These are phyloP conservation scores for Thaumatotibia leucotreta DNA, from an alignment of 1,140 invertebrate genomes.

Conservation along the genomic window DNA sequence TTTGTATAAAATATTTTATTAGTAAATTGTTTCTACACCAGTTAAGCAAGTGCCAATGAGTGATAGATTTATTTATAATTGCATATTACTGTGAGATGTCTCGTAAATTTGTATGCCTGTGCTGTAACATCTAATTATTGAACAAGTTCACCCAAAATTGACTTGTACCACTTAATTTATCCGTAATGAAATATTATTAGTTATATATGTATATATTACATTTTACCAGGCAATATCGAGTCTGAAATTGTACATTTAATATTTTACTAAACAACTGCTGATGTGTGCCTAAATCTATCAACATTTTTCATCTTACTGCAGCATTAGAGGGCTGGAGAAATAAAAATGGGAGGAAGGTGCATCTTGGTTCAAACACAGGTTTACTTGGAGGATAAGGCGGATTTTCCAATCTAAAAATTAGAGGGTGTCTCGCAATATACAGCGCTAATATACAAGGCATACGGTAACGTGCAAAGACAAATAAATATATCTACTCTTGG, in stretches of 20 bases:
- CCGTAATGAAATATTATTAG: too few relatives aligned
- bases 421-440: neutral
- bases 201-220: too few relatives aligned
- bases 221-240: neutral
- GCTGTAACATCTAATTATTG: neutral
- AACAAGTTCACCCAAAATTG: neutral
- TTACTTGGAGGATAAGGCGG: neutral
- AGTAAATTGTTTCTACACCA: neutral
- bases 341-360: neutral
- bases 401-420: too few relatives aligned
- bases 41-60: neutral
- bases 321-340: neutral
- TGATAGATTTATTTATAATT: constrained; percentile 5
- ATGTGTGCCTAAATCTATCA: too few relatives aligned
- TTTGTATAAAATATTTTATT: neutral
- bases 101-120: too few relatives aligned
- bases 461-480: constrained; percentile 3
- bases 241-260: neutral
- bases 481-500: constrained; percentile 4
- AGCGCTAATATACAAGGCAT: neutral
- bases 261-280: neutral
- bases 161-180: neutral
- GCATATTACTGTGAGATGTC: neutral
- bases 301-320: neutral
- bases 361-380: neutral